Evolutionary conservation across 2,888 invertebrate genomes (phyloP).

Genomic region (Sphaerophoria rueppellii): DNA sequence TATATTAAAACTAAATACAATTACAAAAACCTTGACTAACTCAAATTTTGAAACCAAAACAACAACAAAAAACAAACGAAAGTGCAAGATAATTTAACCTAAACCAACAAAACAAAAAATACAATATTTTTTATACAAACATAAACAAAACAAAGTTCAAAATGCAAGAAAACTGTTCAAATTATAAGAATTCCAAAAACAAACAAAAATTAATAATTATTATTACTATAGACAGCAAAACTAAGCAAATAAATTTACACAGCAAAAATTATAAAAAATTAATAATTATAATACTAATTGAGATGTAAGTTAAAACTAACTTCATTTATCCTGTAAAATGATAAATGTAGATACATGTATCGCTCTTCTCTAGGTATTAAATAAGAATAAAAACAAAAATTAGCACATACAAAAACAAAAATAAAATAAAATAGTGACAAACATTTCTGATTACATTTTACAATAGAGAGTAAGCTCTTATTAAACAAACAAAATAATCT

Average conservation of each 20-base stretch:
- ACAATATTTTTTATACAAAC: constrained; percentile 69
- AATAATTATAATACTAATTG: constrained; percentile 38
- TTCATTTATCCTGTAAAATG: constrained; percentile 46
- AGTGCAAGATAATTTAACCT: constrained; percentile 71
- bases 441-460: constrained; percentile 42
- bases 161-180: constrained; percentile 81
- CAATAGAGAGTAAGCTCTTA: constrained; percentile 5
- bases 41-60: constrained; percentile 53
- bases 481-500: constrained; percentile 25
- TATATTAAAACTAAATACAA: constrained; percentile 10
- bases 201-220: constrained; percentile 30
- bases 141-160: constrained; percentile 78
- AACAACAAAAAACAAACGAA: constrained; percentile 64
- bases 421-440: constrained; percentile 35
- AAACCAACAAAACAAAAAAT: constrained; percentile 60
- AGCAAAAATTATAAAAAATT: constrained; percentile 2
- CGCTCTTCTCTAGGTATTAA: constrained; percentile 45
- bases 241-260: constrained; percentile 29
- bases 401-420: constrained; percentile 35
- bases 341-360: constrained; percentile 25
- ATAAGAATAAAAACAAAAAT: constrained; percentile 35
- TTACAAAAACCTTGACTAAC: constrained; percentile 44
- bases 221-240: constrained; percentile 29
- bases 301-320: constrained; percentile 24
- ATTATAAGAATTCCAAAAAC: constrained; percentile 75